These are phyloP conservation scores for Ascaphus truei DNA, from an alignment of 2,113 vertebrate genomes.

Conservation along the genomic window DNA sequence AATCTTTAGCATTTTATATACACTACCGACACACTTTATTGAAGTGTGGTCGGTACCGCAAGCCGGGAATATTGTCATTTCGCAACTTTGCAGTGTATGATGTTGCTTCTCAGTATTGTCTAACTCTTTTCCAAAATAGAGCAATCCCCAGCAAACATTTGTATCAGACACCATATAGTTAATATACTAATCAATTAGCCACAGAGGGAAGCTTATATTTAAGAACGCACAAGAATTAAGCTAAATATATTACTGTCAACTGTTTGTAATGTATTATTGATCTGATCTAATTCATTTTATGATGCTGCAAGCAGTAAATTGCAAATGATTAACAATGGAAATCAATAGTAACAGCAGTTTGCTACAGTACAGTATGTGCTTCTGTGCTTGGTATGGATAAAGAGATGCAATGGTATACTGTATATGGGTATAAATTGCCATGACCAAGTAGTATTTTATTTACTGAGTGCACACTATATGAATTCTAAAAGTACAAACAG, in stretches of 20 bases:
- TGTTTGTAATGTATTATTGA: neutral
- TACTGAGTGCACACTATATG: too few relatives aligned
- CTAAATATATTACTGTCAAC: neutral
- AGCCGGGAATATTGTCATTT: too few relatives aligned
- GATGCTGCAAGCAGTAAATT: neutral
- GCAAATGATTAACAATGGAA: neutral
- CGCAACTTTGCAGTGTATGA: too few relatives aligned
- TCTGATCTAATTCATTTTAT: neutral
- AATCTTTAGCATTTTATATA: too few relatives aligned
- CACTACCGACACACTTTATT: too few relatives aligned
- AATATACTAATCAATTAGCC: neutral
- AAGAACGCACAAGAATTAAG: neutral
- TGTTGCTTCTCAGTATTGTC: too few relatives aligned
- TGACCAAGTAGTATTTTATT: neutral
- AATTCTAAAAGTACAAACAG: too few relatives aligned
- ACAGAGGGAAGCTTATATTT: neutral
- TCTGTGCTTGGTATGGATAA: neutral
- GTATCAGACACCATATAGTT: neutral
- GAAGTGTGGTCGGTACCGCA: too few relatives aligned
- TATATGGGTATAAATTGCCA: neutral
- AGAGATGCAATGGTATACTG: neutral
- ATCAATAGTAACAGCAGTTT: neutral
- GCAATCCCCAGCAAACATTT: too few relatives aligned
- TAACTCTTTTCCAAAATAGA: too few relatives aligned
- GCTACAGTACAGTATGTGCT: neutral